Evolutionary conservation across 2,888 invertebrate species (phyloP).

Genomic region (Lithophane semibrunnea): DNA sequence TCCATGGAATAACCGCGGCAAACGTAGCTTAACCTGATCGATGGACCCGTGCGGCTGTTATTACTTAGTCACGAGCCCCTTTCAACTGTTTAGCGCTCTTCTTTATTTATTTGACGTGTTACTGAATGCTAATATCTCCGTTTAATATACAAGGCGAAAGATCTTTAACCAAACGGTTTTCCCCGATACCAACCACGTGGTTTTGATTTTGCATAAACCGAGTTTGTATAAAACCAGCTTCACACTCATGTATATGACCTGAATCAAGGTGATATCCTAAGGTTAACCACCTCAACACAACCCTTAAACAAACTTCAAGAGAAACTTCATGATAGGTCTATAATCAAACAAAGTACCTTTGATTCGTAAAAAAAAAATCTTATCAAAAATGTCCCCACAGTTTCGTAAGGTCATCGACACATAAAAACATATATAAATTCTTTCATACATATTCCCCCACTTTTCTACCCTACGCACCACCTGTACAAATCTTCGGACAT

Average conservation of each 20-base stretch:
- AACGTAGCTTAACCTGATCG: too few species aligned
- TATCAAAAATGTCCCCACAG: conserved; percentile 54
- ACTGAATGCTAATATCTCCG: not conserved
- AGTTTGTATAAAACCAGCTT: conserved; percentile 4
- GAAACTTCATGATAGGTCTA: conserved; percentile 1
- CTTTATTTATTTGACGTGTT: not conserved
- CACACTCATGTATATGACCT: conserved; percentile 8
- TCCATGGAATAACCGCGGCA: too few species aligned
- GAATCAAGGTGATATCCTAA: conserved; percentile 43
- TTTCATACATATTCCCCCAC: conserved; percentile 57
- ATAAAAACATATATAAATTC: conserved; percentile 61
- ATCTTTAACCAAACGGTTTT: not conserved
- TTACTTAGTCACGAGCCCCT: too few species aligned
- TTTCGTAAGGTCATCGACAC: conserved; percentile 63
- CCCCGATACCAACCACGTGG: conserved; percentile 3
- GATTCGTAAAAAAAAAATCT: conserved; percentile 34
- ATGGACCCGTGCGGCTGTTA: too few species aligned
- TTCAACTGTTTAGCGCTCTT: too few species aligned
- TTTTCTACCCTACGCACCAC: conserved; percentile 67
- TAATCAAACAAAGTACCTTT: conserved; percentile 31
- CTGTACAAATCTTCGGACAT: conserved; percentile 70
- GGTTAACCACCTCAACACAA: conserved; percentile 37
- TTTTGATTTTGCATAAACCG: conserved; percentile 26
- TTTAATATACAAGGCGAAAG: not conserved
- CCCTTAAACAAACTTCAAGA: conserved; percentile 18